phyloP scores from a whole-genome alignment of 2,888 invertebrate genomes.

The Adelphocoris suturalis region DNA sequence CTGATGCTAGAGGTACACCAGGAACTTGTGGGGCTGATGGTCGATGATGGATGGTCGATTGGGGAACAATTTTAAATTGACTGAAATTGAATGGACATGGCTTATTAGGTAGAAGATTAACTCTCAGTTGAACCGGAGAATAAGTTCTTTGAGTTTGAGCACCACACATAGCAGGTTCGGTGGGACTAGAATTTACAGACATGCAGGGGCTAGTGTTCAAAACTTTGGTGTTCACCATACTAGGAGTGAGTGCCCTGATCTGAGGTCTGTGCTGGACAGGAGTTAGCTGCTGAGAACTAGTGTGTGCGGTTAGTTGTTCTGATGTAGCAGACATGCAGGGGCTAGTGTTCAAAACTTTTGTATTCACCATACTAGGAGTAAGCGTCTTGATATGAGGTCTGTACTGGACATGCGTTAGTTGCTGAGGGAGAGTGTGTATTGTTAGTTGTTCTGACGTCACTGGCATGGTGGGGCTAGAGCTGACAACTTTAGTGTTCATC shows the following conservation, averaged over 20 bases:
- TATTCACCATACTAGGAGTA: neutral
- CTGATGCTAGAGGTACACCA: neutral
- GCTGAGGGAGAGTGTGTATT: constrained; percentile 41
- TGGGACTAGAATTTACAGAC: no score
- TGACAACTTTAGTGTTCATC: neutral
- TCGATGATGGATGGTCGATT: neutral
- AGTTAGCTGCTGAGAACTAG: constrained; percentile 3
- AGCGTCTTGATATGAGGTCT: neutral
- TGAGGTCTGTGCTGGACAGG: neutral
- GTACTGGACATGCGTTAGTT: neutral
- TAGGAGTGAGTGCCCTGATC: neutral
- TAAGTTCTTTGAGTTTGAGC: neutral
- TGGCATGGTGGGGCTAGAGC: neutral
- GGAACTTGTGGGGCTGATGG: neutral
- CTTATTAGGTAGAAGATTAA: neutral
- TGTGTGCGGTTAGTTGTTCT: neutral
- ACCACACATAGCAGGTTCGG: neutral
- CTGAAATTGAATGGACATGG: neutral
- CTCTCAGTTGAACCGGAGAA: neutral
- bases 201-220: neutral
- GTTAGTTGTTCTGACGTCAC: neutral
- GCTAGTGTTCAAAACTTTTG: neutral
- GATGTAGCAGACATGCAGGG: no score
- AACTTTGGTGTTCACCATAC: neutral
- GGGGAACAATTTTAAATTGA: neutral